phyloP scores from a whole-genome alignment of 2,888 invertebrate genomes.

The Unio pictorum region DNA sequence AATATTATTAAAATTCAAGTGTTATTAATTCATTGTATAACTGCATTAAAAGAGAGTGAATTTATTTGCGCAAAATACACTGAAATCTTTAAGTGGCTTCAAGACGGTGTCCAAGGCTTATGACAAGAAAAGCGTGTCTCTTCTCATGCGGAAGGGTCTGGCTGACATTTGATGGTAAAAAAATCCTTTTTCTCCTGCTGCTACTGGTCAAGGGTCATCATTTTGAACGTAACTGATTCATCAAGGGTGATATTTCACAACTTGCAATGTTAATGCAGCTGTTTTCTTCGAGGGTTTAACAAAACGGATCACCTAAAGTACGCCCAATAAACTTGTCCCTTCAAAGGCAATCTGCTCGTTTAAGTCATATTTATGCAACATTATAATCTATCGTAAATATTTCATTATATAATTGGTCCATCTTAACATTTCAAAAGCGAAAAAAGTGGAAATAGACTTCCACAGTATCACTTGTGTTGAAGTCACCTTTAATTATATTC shows the following conservation, averaged over 20 bases:
- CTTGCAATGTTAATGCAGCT: conserved; percentile 20
- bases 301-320: conserved; percentile 5
- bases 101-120: conserved; percentile 15
- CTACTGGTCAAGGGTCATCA: conserved; percentile 21
- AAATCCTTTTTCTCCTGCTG: conserved; percentile 23
- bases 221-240: conserved; percentile 20
- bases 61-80: conserved; percentile 39
- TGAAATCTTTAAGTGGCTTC: conserved; percentile 34
- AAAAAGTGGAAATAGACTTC: background rate
- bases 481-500: conserved; percentile 9
- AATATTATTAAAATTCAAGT: conserved; percentile 35
- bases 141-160: conserved; percentile 5
- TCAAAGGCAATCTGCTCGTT: conserved; percentile 15
- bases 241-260: too few species aligned
- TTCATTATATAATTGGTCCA: conserved; percentile 12
- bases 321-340: conserved; percentile 15
- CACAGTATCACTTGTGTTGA: too few species aligned
- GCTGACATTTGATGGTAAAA: conserved; percentile 24
- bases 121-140: background rate
- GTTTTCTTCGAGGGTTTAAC: conserved; percentile 17
- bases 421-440: background rate
- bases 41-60: conserved; percentile 40
- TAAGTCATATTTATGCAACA: conserved; percentile 20
- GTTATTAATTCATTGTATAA: conserved; percentile 40
- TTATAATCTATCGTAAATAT: conserved; percentile 24